These are phyloP conservation scores for Silvanus unidentatus DNA, from an alignment of 2,888 invertebrate genomes.

Conservation along the genomic window DNA sequence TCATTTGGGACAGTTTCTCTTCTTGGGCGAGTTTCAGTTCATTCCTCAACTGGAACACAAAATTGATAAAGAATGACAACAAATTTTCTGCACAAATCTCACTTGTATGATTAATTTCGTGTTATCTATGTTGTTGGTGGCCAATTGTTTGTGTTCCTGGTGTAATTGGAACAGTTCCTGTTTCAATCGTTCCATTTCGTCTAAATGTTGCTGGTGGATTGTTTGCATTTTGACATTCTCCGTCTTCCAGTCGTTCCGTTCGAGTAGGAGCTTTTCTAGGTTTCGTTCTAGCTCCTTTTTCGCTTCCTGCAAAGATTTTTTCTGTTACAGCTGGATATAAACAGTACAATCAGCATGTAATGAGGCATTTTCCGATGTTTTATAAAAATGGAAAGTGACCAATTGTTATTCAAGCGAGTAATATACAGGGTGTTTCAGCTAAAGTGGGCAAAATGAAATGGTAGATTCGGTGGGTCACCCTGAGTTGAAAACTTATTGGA, in stretches of 20 bases:
- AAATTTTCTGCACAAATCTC: slow-evolving; percentile 12
- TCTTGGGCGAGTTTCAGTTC: slow-evolving; percentile 39
- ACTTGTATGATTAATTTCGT: slow-evolving; percentile 50
- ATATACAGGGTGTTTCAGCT: too few relatives aligned
- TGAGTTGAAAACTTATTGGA: too few relatives aligned
- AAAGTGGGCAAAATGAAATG: too few relatives aligned
- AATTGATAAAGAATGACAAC: neutral
- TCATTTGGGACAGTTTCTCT: slow-evolving; percentile 37
- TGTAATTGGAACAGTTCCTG: slow-evolving; percentile 47
- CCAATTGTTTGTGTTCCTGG: slow-evolving; percentile 49
- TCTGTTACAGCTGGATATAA: too few relatives aligned
- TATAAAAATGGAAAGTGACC: too few relatives aligned
- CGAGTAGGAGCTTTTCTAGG: slow-evolving; percentile 21
- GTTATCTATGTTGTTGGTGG: slow-evolving; percentile 50
- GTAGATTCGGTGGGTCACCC: too few relatives aligned
- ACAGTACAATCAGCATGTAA: too few relatives aligned
- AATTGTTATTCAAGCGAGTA: too few relatives aligned
- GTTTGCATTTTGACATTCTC: slow-evolving; percentile 42
- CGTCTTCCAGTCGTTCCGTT: slow-evolving; percentile 53
- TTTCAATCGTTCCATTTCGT: slow-evolving; percentile 42
- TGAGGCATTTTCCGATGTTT: too few relatives aligned
- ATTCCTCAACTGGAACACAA: slow-evolving; percentile 36
- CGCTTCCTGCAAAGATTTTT: slow-evolving; percentile 24
- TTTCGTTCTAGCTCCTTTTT: slow-evolving; percentile 19
- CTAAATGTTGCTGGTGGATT: slow-evolving; percentile 41